Evolutionary conservation across 2,113 vertebrate species (phyloP), one percentile per base, ranked within the genome.

Genomic region (Phyllopteryx taeniolatus): DNA sequence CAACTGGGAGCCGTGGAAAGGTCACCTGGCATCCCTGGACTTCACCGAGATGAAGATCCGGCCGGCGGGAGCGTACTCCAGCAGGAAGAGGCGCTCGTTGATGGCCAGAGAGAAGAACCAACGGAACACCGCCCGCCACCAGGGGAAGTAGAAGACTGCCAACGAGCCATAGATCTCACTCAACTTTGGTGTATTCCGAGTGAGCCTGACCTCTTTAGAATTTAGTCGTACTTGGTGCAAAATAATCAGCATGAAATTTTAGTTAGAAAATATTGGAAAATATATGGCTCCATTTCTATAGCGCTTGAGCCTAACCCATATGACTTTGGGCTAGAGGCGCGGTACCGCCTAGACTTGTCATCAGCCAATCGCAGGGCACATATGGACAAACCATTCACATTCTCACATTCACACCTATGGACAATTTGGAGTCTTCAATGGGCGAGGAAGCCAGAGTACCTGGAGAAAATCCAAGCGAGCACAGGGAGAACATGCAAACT

Each of bases 1-100:
- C 77, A 98, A 97, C 79, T 97, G 95, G 95, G 91, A 96, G 73
- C 94, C 95, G 0, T 96, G 96, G 94, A 96, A 96, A 90, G 95
- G 95, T 73, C 94, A 96, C 49, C 91, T 95, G 60, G 93, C 88
- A 60, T 96, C 95, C 75, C 94, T 97, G 13, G 93, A 95, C 78
- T 95, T 93, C 69, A 93, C 91, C 0, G 95, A 98, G 81, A 91
- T 97, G 92, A 96, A 96, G 90, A 95, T 97, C 69, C 80, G 84
- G 65, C 93, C 91, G 0, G 19, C 84, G 14, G 91, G 88, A 70
- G 84, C 75, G 47, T 64, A 75, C 49, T 86, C 81, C 61, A 76
- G 88, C 76, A 91, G 91, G 78, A 95, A 91, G 86, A 93, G 84
- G 74, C 84, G 92, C 66, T 92, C 88, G 8, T 22, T 92, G 19